Conservation (phyloP, 2,888 invertebrate species). For the Laothoe populi region DNA sequence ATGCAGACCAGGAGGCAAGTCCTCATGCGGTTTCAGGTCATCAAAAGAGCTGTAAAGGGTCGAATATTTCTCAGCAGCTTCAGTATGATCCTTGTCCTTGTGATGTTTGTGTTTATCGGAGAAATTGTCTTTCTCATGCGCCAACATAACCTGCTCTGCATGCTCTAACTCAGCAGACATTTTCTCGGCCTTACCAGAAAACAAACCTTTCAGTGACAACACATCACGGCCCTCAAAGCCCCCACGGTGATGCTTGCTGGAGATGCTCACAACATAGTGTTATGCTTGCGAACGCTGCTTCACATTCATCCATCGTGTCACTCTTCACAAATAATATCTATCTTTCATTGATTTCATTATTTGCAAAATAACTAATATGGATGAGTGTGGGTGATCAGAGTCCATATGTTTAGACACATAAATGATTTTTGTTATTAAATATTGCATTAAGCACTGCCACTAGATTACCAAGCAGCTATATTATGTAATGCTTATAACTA, state of each 20-base stretch:
- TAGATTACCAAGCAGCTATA: constrained; percentile 19
- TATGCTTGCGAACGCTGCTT: constrained; percentile 42
- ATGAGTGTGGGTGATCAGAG: constrained; percentile 26
- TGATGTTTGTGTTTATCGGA: constrained; percentile 67
- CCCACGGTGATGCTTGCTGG: constrained; percentile 63
- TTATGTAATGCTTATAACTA: not conserved
- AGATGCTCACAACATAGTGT: constrained; percentile 63
- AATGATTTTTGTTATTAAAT: constrained; percentile 37
- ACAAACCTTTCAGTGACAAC: constrained; percentile 76
- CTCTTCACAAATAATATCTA: not conserved
- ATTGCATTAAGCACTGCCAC: constrained; percentile 42
- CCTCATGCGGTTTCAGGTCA: constrained; percentile 72
- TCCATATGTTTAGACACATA: constrained; percentile 58
- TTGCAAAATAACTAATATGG: not conserved
- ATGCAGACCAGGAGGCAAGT: constrained; percentile 67
- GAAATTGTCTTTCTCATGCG: constrained; percentile 78
- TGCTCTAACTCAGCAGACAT: constrained; percentile 81
- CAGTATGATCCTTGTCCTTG: constrained; percentile 58
- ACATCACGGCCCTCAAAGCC: constrained; percentile 51
- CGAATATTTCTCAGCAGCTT: constrained; percentile 68
- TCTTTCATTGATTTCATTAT: not conserved
- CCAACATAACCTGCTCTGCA: constrained; percentile 83
- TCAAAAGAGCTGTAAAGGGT: constrained; percentile 78
- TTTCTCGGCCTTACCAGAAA: constrained; percentile 82
- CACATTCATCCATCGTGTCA: not conserved